Base-by-base conservation (phyloP, 1,140 invertebrate species). In the Colletes latitarsis region DNA sequence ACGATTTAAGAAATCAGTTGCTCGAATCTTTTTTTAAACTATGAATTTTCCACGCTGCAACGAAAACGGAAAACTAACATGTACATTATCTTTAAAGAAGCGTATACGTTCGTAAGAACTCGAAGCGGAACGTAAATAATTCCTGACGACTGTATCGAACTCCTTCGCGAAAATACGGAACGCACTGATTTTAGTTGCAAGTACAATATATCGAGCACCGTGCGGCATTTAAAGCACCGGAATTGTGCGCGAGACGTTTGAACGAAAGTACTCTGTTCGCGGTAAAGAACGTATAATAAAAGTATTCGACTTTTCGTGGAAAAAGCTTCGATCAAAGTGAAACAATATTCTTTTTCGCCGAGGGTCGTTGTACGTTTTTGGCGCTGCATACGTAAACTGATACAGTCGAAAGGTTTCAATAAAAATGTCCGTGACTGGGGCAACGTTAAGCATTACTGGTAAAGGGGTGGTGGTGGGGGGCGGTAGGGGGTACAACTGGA, bases 381-480 rank as follows among this genome's bases (percentile, higher is more conserved):
- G 62, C 62, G 73, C 64, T 58, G 49, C 64, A 39, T n/a, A 73
- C 60, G 60, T 19, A 63, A 73, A 77, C 57, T 75, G 46, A 53
- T 49, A 55, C 52, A 63, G 58, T 70, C 52, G 9, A 74, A 68
- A 71, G 53, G 62, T 74, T 80, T 74, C 55, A 68, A 76, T 67
- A 76, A 76, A 82, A 43, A 73, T 30, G 43, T 75, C 21, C 62
- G 80, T 53, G 67, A 86, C 6, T 76, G 58, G 46, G 72, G 62
- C 39, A 82, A 83, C 85, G 80, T 82, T 75, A 49, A 46, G 43
- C 43, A 46, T 46, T 46, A 46, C 43, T 30, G 30, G 30, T 30
- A 30, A 30, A 2, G 30, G 30, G 30, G 30, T 0, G 1, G 30
- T 30, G 30, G 30, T 2, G 30, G 30, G 43, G 43, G 43, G 43